Percentiles rank a stretch among this genome's conserved stretches.
Evolutionary conservation across 2,797 vertebrate genomes (phyloP).

Genomic region (Peromyscus eremicus): DNA sequence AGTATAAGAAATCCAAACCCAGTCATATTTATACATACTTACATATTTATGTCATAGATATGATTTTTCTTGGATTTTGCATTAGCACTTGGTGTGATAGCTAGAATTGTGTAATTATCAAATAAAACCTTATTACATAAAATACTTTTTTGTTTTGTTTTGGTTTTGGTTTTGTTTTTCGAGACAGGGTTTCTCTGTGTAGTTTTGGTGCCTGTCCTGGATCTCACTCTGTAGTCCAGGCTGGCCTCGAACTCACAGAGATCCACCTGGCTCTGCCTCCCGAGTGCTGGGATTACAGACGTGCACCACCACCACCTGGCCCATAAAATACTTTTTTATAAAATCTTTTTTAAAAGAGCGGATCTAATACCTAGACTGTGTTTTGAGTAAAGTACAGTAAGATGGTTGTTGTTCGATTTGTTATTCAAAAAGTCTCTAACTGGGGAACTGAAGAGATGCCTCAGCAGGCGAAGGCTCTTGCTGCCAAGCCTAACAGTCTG

Average conservation of each 20-base stretch:
- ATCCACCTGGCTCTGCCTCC: no score
- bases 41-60: neutral
- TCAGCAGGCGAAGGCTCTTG: neutral
- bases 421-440: conserved; percentile 45
- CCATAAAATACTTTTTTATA: conserved; percentile 16
- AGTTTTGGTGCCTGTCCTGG: no score
- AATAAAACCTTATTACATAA: conserved; percentile 40
- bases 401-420: neutral
- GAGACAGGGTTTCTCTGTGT: no score
- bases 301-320: no score
- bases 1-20: conserved; percentile 13
- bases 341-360: neutral
- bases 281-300: no score
- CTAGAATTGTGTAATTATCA: conserved; percentile 39
- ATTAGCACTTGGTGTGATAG: neutral
- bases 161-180: no score
- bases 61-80: conserved; percentile 18
- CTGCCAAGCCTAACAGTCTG: neutral
- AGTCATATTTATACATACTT: neutral
- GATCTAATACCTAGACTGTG: conserved; percentile 31
- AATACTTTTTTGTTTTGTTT: no score
- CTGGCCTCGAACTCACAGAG: no score
- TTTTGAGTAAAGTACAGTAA: conserved; percentile 28
- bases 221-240: no score
- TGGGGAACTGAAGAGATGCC: neutral